A percentile compares a stretch with the other conserved stretches of the same genome.
Conservation (phyloP, 23 tunicate species). For the Phallusia fumigata region DNA sequence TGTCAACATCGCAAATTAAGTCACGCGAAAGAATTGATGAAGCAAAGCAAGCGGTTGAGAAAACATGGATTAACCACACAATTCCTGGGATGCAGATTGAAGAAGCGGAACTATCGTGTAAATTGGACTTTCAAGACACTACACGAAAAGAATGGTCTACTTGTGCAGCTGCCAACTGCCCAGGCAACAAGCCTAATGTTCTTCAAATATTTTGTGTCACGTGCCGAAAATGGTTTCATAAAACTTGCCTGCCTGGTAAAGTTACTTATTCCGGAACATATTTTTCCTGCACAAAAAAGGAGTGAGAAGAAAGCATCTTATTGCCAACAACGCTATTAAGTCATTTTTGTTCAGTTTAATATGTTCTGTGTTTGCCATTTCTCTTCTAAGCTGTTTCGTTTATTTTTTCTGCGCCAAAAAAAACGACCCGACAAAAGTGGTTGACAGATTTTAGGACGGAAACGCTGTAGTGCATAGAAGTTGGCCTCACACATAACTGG, state of each 20-base stretch:
- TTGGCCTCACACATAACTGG: too few relatives aligned
- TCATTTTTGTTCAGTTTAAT: too few relatives aligned
- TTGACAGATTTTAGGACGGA: too few relatives aligned
- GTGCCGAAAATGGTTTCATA: constrained; percentile 12
- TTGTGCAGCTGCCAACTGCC: constrained; percentile 14
- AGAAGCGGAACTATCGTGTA: neutral
- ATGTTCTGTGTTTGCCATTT: too few relatives aligned
- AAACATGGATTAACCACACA: neutral
- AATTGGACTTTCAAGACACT: neutral
- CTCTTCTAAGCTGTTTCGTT: too few relatives aligned
- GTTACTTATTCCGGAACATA: neutral
- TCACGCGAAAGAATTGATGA: neutral
- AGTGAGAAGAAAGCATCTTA: neutral
- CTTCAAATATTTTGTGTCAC: neutral
- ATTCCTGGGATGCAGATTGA: neutral
- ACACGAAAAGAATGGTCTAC: neutral
- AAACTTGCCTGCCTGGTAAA: constrained; percentile 14
- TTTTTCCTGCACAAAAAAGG: neutral
- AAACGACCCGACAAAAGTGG: too few relatives aligned
- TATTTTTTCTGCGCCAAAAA: too few relatives aligned
- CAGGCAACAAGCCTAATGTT: neutral
- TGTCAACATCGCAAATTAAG: too few relatives aligned
- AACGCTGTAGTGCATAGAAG: too few relatives aligned
- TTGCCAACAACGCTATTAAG: too few relatives aligned
- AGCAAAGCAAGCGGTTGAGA: neutral